Base-by-base conservation (phyloP, 37 sponge, comb jelly and placozoan genomes). In the Chondrosia reniformis region DNA sequence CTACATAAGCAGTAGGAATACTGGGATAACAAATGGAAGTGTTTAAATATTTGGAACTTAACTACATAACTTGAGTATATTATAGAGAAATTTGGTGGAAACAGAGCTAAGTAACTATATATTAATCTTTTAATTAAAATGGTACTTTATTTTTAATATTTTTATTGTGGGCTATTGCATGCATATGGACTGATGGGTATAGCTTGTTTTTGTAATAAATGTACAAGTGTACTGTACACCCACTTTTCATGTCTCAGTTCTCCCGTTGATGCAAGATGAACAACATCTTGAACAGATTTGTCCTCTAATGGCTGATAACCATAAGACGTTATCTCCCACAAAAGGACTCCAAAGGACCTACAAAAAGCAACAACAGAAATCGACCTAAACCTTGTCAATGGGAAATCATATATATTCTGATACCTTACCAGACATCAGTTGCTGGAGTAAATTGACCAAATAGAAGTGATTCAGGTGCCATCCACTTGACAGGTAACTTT, bases 361-460 rank as follows among this genome's bases (percentile, higher is more conserved):
- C 7, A 30, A 19, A 5, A 6, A 59, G 6, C n/a, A n/a, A n/a
- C n/a, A n/a, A n/a, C n/a, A n/a, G n/a, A n/a, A n/a, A n/a, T n/a
- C n/a, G n/a, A n/a, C n/a, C n/a, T n/a, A n/a, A n/a, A n/a, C n/a
- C n/a, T n/a, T n/a, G n/a, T n/a, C n/a, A n/a, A n/a, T n/a, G n/a
- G n/a, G n/a, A n/a, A n/a, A n/a, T n/a, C n/a, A n/a, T n/a, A n/a
- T n/a, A n/a, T n/a, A n/a, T n/a, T n/a, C n/a, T n/a, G n/a, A n/a
- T n/a, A n/a, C n/a, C 66, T 64, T 4, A 69, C 72, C 72, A 69
- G 44, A 69, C 72, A 39, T 69, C 72, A 34, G 72, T 69, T 34
- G 72, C 72, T 40, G 39, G 72, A 17, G 72, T 38, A 44, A 69
- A 69, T 44, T 69, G 40, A 22, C 72, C 72, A 39, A 42, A 69